Evolutionary conservation across 23 tunicate genomes (phyloP), one percentile per base, ranked within the genome.

Genomic region (Ciona savignyi): DNA sequence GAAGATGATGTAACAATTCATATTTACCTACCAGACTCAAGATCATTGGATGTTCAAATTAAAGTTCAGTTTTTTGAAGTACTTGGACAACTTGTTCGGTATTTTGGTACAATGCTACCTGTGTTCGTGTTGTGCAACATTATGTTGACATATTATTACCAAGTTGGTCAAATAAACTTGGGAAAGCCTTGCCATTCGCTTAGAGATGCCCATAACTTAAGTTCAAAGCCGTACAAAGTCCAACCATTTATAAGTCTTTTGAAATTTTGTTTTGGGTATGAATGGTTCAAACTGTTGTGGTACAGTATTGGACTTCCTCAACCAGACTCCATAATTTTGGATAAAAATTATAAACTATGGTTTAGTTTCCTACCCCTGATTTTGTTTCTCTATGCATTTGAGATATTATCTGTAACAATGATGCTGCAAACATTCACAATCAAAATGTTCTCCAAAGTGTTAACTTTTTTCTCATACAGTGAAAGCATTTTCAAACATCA

Each of bases 191-290:
- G 89, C 63, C 85, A 67, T 19, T 6, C 81, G 21, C 15, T 78
- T 0, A 28, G 23, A 2, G 82, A 74, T 34, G 85, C 87, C 32
- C 78, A 60, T 23, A 31, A 21, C 0, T 61, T 70, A 0, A 51
- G 67, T 33, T 71, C 75, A 23, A 83, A 90, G 49, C 97, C 85
- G 0, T 83, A 78, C 71, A 83, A 90, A 73, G 67, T 90, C 3
- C 85, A 78, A 64, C 97, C 89, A 1, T 90, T 83, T 70, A 29
- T 90, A 19, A 79, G 74, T 49, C 25, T 83, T 27, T 27, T 79
- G 0, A 73, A 83, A 24, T 25, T 32, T 23, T 33, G 78, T 51
- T 79, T 64, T 75, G 65, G 73, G 2, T 69, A 32, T 62, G 74
- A 62, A 15, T 73, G 77, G 78, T 78, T 83, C 33, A 34, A 28